Base-by-base conservation (phyloP, 2,888 invertebrate species). In the Boloria euphrosyne region DNA sequence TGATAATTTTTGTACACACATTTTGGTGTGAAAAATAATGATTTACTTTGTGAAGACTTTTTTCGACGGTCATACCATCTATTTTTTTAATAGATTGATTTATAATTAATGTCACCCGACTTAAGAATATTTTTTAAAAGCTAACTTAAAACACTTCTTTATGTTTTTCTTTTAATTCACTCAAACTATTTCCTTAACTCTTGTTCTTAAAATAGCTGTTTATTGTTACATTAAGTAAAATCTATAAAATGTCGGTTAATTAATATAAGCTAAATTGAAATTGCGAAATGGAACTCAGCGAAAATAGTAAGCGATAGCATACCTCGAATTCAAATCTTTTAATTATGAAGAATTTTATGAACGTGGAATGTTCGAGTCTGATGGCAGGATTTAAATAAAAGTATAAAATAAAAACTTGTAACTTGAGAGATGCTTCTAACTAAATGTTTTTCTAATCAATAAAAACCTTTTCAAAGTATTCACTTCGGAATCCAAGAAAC, bases 381-480 rank as follows among this genome's bases (percentile, higher is more conserved):
- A 51, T 27, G 17, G 44, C 17, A 52, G 46, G 43, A 66, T 18
- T 55, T 13, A 54, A 27, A 54, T 54, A 38, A 54, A 50, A 50
- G 50, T 57, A 63, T 58, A 46, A 60, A 62, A 63, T 50, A 50
- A 54, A 57, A 51, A 64, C 17, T 51, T 49, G 27, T 62, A 53
- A 69, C 51, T 62, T 58, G 46, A 51, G 38, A 38, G 51, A 44
- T 64, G 50, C 54, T 64, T 59, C 62, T 31, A 65, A 66, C 47
- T 65, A 55, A 65, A 55, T 67, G 59, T 60, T 69, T 67, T 68
- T 67, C 54, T 49, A 67, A 58, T 46, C 57, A 62, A 67, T 66
- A 69, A 63, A 64, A 65, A 62, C 31, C 44, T 67, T 66, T 65
- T 65, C 38, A 65, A 71, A 67, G 68, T 62, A 68, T 65, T 71